Conservation (phyloP, 2,113 vertebrate genomes). For the Engystomops pustulosus region DNA sequence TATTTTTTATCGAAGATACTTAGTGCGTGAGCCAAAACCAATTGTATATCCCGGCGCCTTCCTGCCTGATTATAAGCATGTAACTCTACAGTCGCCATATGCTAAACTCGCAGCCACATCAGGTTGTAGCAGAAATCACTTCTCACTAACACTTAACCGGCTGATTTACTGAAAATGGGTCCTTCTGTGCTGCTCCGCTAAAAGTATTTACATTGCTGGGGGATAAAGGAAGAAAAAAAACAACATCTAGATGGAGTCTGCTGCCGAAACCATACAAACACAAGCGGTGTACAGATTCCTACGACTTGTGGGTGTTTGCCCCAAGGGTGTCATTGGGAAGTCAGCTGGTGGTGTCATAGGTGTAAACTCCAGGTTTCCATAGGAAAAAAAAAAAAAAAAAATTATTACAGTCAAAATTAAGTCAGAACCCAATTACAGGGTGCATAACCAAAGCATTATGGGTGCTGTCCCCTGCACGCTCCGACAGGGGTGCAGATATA, state of each 20-base stretch:
- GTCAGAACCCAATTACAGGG: too few relatives aligned
- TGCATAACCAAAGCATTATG: too few relatives aligned
- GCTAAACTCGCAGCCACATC: slow-evolving; percentile 51
- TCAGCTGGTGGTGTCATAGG: not conserved
- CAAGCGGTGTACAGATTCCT: not conserved
- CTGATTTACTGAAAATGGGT: slow-evolving; percentile 20
- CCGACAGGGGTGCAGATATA: too few relatives aligned
- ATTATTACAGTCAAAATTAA: too few relatives aligned
- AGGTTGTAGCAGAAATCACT: not conserved
- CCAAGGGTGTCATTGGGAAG: not conserved
- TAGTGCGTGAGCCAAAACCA: slow-evolving; percentile 48
- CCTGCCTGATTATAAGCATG: slow-evolving; percentile 5
- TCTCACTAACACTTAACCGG: slow-evolving; percentile 24
- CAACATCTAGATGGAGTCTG: slow-evolving; percentile 2
- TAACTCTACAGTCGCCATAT: slow-evolving; percentile 49
- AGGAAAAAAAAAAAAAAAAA: too few relatives aligned
- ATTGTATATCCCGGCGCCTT: slow-evolving; percentile 41
- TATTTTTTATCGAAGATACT: slow-evolving; percentile 58
- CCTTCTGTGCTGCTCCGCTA: slow-evolving; percentile 22
- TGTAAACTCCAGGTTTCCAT: too few relatives aligned
- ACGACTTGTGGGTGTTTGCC: too few relatives aligned
- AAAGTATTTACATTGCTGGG: slow-evolving; percentile 44
- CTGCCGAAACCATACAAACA: not conserved
- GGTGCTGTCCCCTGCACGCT: too few relatives aligned
- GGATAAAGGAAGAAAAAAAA: not conserved